Conservation (phyloP, 2,888 invertebrate genomes). For the Melieria omissa region DNA sequence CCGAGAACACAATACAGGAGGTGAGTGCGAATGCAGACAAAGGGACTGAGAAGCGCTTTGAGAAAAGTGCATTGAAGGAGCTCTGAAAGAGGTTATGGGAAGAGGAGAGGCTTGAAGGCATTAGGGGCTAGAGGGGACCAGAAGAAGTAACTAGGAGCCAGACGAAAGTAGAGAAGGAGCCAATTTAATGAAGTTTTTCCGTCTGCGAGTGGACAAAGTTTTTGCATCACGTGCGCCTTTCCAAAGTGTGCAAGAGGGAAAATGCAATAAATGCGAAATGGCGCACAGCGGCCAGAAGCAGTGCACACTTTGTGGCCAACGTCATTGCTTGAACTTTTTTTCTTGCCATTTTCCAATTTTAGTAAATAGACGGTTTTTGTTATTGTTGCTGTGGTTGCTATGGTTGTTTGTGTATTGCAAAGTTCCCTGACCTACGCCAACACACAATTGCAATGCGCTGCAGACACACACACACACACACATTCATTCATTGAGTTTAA, state of each 20-base stretch:
- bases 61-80: neutral
- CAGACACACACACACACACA: slow-evolving; percentile 1
- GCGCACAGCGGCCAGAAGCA: neutral
- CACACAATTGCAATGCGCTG: slow-evolving; percentile 43
- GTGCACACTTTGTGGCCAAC: slow-evolving; percentile 12
- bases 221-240: too few relatives aligned
- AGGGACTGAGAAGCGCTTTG: neutral
- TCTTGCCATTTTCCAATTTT: slow-evolving; percentile 28
- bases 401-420: neutral
- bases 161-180: too few relatives aligned
- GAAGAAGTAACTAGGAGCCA: too few relatives aligned
- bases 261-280: slow-evolving; percentile 29
- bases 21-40: slow-evolving; percentile 66
- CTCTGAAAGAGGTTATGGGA: neutral
- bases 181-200: too few relatives aligned
- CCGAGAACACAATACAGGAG: slow-evolving; percentile 90
- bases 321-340: slow-evolving; percentile 14
- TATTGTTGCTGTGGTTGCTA: too few relatives aligned
- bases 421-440: slow-evolving; percentile 52
- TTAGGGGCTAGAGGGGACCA: too few relatives aligned
- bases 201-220: too few relatives aligned
- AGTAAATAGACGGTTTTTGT: slow-evolving; percentile 18
- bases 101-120: too few relatives aligned
- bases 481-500: neutral
- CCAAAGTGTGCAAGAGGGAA: slow-evolving; percentile 9